Base-by-base conservation (phyloP, 1,140 invertebrate species). In the Drosophila suzukii region DNA sequence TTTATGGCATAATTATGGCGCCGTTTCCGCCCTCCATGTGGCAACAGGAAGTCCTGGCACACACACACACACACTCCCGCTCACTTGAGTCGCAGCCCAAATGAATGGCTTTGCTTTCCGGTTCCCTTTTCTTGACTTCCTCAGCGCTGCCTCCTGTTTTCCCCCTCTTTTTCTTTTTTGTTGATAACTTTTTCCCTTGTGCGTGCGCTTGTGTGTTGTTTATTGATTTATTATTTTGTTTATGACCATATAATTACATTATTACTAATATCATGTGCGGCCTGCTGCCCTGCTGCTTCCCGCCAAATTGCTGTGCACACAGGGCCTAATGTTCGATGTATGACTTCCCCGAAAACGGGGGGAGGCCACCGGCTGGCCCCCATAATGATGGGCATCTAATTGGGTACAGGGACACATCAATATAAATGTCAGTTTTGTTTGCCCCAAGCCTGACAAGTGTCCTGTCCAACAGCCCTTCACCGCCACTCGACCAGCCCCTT, bases 1-100 rank as follows among this genome's bases (percentile, higher is more conserved):
- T 85, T 86, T 86, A 86, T 86, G 83, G 82, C 70, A 86, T 86
- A 86, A 88, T 82, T 86, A 82, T 88, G 75, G 83, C 78, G 53
- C 39, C 66, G 66, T 53, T 82, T 86, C 83, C 82, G 61, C 39
- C 32, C 8, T 8, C 55, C 46, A 56, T 75, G 47, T 43, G 62
- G 62, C 61, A 54, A 67, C 82, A 78, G 82, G 81, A 86, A 81
- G 50, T 47, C 6, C 30, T 32, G 49, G 32, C 54, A 24, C 41
- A 32, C 50, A 38, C 70, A 38, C 70, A 46, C 61, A 67, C 68
- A 34, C 24, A 32, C 39, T 54, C 3, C 27, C 36, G 27, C 39
- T 41, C 20, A 58, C 36, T 13, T 44, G 12, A 66, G 61, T 62
- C 46, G 46, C 58, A 55, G 59, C 15, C 36, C 56, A 74, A 86